phyloP scores from a whole-genome alignment of 1,140 invertebrate species.

The Euwallacea fornicatus region DNA sequence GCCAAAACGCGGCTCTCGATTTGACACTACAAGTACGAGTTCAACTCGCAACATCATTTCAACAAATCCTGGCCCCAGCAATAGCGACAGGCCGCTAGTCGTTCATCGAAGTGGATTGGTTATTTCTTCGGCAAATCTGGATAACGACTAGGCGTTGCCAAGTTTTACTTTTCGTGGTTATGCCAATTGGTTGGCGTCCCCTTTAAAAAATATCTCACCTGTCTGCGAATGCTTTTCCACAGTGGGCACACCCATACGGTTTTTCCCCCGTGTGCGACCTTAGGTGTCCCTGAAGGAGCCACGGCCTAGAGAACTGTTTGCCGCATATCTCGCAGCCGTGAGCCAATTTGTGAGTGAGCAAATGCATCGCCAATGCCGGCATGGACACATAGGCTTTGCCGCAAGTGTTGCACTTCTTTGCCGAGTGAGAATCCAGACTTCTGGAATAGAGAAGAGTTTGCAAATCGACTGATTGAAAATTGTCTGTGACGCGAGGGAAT shows the following conservation, averaged over 20 bases:
- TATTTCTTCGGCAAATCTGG: neutral
- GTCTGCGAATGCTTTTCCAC: conserved; percentile 98
- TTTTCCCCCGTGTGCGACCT: conserved; percentile 98
- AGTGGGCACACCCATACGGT: conserved; percentile 97
- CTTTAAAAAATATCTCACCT: conserved; percentile 52
- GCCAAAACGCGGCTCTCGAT: too few relatives aligned
- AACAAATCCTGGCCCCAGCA: too few relatives aligned
- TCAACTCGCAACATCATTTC: too few relatives aligned
- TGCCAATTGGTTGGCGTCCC: neutral
- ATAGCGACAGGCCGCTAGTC: too few relatives aligned
- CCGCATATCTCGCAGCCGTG: conserved; percentile 92
- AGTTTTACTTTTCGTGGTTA: neutral
- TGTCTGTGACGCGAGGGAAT: neutral
- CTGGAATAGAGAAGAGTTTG: conserved; percentile 49
- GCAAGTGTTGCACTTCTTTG: conserved; percentile 92
- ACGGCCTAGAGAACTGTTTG: conserved; percentile 95
- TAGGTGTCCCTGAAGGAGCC: conserved; percentile 96
- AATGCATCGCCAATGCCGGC: conserved; percentile 97
- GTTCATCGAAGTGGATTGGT: too few relatives aligned
- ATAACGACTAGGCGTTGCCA: neutral
- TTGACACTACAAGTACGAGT: too few relatives aligned
- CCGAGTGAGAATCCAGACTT: conserved; percentile 87
- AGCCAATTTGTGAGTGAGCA: conserved; percentile 87
- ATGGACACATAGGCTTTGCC: conserved; percentile 96
- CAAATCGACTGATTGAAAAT: neutral